Conservation (phyloP, 2,797 vertebrate species). For the Gallinago solitaria region DNA sequence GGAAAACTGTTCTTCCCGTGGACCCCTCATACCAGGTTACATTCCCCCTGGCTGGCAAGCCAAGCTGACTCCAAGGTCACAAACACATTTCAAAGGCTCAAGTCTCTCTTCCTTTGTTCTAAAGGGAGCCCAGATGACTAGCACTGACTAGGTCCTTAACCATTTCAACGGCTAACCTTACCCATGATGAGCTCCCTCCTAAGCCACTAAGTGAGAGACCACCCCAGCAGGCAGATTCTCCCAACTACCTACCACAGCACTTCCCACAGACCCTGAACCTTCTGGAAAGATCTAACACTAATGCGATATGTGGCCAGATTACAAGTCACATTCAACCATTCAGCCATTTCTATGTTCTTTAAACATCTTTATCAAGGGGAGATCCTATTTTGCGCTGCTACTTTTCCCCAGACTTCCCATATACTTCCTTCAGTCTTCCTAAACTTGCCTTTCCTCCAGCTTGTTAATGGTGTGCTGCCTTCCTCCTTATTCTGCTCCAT, state of each 20-base stretch:
- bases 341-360: not conserved
- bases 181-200: not conserved
- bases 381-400: not conserved
- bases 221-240: not conserved
- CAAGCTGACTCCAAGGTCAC: not conserved
- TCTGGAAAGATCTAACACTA: not conserved
- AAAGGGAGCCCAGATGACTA: not conserved
- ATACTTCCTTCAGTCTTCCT: not conserved
- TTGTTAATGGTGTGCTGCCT: not conserved
- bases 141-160: not conserved
- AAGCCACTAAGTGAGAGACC: not conserved
- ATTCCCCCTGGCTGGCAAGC: not conserved
- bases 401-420: not conserved
- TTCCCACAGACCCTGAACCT: not conserved
- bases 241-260: not conserved
- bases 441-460: not conserved
- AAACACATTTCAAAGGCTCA: not conserved
- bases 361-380: not conserved
- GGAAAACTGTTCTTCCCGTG: not conserved
- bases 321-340: not conserved
- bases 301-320: not conserved
- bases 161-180: not conserved
- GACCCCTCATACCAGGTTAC: not conserved
- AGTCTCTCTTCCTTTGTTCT: not conserved
- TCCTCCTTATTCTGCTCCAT: not conserved